phyloP scores from a whole-genome alignment of 1,140 invertebrate genomes.

The Aculops lycopersici region DNA sequence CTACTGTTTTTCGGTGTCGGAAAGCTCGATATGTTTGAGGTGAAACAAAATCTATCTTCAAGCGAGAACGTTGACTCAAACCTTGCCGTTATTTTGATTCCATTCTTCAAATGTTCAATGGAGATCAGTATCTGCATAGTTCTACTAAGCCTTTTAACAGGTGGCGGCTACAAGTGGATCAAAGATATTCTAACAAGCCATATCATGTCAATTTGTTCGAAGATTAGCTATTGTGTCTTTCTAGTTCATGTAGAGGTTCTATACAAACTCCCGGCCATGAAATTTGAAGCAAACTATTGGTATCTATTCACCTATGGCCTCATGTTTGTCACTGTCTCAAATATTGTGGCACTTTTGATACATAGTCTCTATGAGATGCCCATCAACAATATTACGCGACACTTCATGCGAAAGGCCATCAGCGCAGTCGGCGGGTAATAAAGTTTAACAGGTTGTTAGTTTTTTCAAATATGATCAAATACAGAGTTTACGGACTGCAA shows the following conservation, averaged over 20 bases:
- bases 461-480: too few relatives aligned
- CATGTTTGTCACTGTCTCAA: neutral
- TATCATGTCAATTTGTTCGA: neutral
- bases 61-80: neutral
- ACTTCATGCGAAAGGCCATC: too few relatives aligned
- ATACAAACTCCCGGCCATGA: neutral
- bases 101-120: neutral
- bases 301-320: neutral
- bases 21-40: neutral
- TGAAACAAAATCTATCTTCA: neutral
- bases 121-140: neutral
- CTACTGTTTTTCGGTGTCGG: neutral
- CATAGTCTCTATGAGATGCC: neutral
- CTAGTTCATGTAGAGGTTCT: neutral
- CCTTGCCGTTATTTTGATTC: neutral
- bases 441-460: too few relatives aligned
- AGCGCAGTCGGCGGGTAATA: too few relatives aligned
- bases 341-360: neutral
- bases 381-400: neutral
- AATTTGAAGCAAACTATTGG: neutral
- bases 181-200: neutral
- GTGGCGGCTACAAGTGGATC: neutral
- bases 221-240: neutral
- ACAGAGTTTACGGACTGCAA: too few relatives aligned
- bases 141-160: neutral